Percentiles rank a stretch among this genome's conserved stretches.
These are phyloP conservation scores for Drosophila setifemur DNA, from an alignment of 1,140 invertebrate genomes.

Conservation along the genomic window DNA sequence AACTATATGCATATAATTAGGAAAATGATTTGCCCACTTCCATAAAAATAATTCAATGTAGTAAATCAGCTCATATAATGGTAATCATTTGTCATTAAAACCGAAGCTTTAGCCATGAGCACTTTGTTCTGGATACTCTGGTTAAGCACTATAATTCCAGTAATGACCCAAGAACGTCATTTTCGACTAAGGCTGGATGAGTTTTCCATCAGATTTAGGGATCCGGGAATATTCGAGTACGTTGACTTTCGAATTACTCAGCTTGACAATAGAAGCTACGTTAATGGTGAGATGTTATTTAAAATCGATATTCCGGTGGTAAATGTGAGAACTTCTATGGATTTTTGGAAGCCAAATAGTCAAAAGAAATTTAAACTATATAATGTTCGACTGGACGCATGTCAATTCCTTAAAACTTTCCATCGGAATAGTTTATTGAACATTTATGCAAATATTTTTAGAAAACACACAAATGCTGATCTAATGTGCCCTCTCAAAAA, in stretches of 20 bases:
- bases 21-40: no score
- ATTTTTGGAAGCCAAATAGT: slow-evolving; percentile 13
- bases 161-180: slow-evolving; percentile 2
- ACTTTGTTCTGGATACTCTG: slow-evolving; percentile 4
- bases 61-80: neutral
- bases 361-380: slow-evolving; percentile 29
- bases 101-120: slow-evolving; percentile 2
- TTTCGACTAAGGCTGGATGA: slow-evolving; percentile 37
- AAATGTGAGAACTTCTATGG: slow-evolving; percentile 21
- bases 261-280: slow-evolving; percentile 11
- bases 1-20: neutral
- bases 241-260: slow-evolving; percentile 6
- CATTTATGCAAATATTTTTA: slow-evolving; percentile 28
- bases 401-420: slow-evolving; percentile 21
- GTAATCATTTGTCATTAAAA: neutral
- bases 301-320: slow-evolving; percentile 1
- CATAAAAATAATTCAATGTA: no score
- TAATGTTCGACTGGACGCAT: slow-evolving; percentile 25
- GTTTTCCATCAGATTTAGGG: slow-evolving; percentile 9
- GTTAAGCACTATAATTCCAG: neutral
- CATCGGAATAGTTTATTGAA: slow-evolving; percentile 39
- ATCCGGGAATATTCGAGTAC: slow-evolving; percentile 1
- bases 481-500: slow-evolving; percentile 29
- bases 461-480: slow-evolving; percentile 1
- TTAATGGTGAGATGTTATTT: slow-evolving; percentile 10